Conservation (phyloP, 2,888 invertebrate species). For the Dasysyrphus albostriatus region DNA sequence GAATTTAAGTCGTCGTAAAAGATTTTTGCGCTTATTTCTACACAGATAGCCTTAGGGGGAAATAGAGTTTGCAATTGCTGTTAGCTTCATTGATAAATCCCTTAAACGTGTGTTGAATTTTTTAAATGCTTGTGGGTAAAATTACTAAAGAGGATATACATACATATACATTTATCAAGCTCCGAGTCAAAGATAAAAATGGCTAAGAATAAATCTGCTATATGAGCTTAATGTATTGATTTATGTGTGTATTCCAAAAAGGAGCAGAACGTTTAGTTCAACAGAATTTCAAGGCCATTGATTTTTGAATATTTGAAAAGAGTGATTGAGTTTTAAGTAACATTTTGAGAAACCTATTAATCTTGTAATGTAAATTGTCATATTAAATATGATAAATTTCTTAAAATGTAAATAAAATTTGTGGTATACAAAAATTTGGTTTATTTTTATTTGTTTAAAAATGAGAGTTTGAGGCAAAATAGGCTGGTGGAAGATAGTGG, state of each 20-base stretch:
- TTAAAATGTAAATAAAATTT: too few species aligned
- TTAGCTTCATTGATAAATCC: constrained; percentile 1
- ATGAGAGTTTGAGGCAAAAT: too few species aligned
- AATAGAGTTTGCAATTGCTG: constrained; percentile 5
- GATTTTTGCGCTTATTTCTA: neutral
- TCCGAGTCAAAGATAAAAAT: neutral
- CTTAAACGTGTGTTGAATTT: constrained; percentile 31
- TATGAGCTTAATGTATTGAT: constrained; percentile 3
- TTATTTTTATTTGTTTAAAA: too few species aligned
- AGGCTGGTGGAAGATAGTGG: too few species aligned
- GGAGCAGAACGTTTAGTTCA: neutral
- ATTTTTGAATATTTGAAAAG: neutral
- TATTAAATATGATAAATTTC: too few species aligned
- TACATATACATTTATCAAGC: neutral
- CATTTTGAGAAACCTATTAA: neutral
- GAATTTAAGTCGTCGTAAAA: constrained; percentile 10
- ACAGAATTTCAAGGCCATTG: neutral
- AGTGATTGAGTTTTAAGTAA: neutral
- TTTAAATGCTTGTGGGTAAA: neutral
- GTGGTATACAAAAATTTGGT: too few species aligned
- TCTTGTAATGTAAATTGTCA: neutral
- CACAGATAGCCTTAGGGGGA: constrained; percentile 5
- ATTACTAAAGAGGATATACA: neutral
- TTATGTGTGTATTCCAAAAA: neutral
- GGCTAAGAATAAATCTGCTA: neutral